Evolutionary conservation across 2,113 vertebrate genomes (phyloP), one percentile per base, ranked within the genome.

Genomic region (Scomber scombrus): DNA sequence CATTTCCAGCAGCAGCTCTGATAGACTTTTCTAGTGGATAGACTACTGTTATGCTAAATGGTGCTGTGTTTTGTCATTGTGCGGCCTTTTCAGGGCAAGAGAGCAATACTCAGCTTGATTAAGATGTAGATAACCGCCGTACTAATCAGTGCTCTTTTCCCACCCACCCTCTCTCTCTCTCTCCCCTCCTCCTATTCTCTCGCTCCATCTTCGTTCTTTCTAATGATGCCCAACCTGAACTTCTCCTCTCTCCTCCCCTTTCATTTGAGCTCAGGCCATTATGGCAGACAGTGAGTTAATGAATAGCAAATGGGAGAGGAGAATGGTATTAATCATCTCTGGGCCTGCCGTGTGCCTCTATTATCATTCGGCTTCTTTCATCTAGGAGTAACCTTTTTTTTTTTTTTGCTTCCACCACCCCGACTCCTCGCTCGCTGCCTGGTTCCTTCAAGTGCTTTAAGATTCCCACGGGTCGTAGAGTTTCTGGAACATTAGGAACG

Each of bases 221-320:
- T 89, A 89, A 89, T 89, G 87, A 96, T 92, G 94, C 93, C 91
- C 94, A 96, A 95, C 92, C 94, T 92, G 84, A 94, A 94, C 94
- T 95, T 95, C 93, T 94, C 93, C 93, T 95, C 91, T 88, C 93
- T 94, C 94, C 95, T 92, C 88, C 75, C 72, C 93, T 95, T 96
- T 95, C 95, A 96, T 96, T 96, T 95, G 92, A 94, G 93, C 95
- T 81, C 88, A 78, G 92, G 94, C 95, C 94, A 95, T 96, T 96
- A 95, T 81, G 93, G 92, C 92, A 95, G 95, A 95, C 94, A 96
- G 95, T 96, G 95, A 97, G 95, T 96, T 97, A 97, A 97, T 96
- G 95, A 96, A 95, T 93, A 96, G 94, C 92, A 96, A 96, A 97
- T 94, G 93, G 92, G 81, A 95, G 93, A 94, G 88, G 94, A 95